A percentile compares a stretch with the other conserved stretches of the same genome.
Evolutionary conservation across 2,888 invertebrate genomes (phyloP).

Genomic region (Syritta pipiens): DNA sequence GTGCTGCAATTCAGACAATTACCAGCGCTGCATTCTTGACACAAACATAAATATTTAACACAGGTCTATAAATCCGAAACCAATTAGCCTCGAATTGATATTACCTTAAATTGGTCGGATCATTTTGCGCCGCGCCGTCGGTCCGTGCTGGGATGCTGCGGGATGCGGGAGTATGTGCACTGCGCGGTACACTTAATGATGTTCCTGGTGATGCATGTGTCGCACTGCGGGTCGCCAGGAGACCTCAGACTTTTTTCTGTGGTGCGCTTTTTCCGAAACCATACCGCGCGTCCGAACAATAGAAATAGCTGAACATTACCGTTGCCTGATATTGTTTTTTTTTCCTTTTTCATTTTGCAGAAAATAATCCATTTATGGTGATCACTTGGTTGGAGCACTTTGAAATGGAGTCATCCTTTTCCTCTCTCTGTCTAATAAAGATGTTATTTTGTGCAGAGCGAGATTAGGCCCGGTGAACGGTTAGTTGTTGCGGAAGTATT

Average conservation of each 20-base stretch:
- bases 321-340: conserved; percentile 62
- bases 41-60: conserved; percentile 70
- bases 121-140: conserved; percentile 56
- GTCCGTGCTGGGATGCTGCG: conserved; percentile 35
- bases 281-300: conserved; percentile 49
- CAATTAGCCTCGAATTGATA: conserved; percentile 70
- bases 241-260: no score
- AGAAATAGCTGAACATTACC: conserved; percentile 68
- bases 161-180: neutral
- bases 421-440: conserved; percentile 66
- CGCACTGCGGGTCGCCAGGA: conserved; percentile 46
- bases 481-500: neutral
- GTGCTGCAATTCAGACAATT: conserved; percentile 69
- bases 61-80: conserved; percentile 69
- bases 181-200: conserved; percentile 62
- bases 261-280: conserved; percentile 47
- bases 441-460: conserved; percentile 45
- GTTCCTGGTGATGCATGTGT: conserved; percentile 65
- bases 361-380: conserved; percentile 64
- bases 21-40: conserved; percentile 69
- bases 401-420: conserved; percentile 52
- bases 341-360: conserved; percentile 54
- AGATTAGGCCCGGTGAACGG: conserved; percentile 17
- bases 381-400: conserved; percentile 11
- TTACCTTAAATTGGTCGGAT: conserved; percentile 69